A percentile compares a stretch with the other conserved stretches of the same genome.
Conservation (phyloP, 2,888 invertebrate species). For the Corbicula japonica region DNA sequence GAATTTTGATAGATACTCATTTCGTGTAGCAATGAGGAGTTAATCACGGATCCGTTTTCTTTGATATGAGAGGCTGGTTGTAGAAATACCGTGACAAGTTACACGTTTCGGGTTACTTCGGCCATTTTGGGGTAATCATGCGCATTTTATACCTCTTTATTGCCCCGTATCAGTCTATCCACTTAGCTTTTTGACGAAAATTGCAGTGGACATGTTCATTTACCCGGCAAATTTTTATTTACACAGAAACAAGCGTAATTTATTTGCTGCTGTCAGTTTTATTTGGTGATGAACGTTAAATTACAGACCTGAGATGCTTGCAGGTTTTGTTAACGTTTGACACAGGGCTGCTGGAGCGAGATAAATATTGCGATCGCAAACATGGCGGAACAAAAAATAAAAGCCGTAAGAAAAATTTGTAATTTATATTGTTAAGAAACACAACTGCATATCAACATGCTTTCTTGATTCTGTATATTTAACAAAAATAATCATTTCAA, state of each 20-base stretch:
- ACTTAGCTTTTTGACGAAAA: constrained; percentile 50
- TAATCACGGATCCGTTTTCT: constrained; percentile 38
- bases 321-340: constrained; percentile 16
- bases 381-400: too few species aligned
- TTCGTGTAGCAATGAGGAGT: constrained; percentile 2
- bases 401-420: too few species aligned
- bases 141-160: constrained; percentile 41
- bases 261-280: constrained; percentile 53
- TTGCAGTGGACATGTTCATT: constrained; percentile 48
- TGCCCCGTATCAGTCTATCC: constrained; percentile 30
- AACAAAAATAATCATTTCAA: too few species aligned
- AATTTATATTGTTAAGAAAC: too few species aligned
- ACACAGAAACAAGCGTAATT: constrained; percentile 45
- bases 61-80: constrained; percentile 22
- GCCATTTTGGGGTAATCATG: constrained; percentile 54
- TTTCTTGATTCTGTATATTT: too few species aligned
- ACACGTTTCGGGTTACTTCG: constrained; percentile 58
- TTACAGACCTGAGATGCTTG: constrained; percentile 33
- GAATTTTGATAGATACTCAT: constrained; percentile 46
- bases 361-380: constrained; percentile 17
- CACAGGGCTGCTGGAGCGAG: constrained; percentile 5
- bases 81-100: constrained; percentile 48
- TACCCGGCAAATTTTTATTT: constrained; percentile 55
- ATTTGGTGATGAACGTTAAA: constrained; percentile 44
- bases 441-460: too few species aligned